phyloP scores from a whole-genome alignment of 2,113 vertebrate species.

The Caloenas nicobarica region DNA sequence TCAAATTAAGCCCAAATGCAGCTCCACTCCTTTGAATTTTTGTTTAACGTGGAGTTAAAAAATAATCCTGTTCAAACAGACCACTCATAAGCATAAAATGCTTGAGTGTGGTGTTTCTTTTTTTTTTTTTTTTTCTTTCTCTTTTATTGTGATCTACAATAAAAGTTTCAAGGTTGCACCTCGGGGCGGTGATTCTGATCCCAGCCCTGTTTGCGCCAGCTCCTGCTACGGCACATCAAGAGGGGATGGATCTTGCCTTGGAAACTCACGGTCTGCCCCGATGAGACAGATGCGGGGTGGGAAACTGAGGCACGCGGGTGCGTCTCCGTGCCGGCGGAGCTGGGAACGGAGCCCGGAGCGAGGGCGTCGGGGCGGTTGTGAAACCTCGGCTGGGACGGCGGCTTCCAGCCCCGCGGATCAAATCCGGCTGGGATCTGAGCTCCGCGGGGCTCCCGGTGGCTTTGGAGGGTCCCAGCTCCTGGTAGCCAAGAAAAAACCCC shows the following conservation, averaged over 20 bases:
- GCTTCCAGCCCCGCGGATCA: not conserved
- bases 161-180: conserved; percentile 37
- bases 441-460: not conserved
- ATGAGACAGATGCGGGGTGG: not conserved
- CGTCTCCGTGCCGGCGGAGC: not conserved
- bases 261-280: not conserved
- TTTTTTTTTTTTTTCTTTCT: accelerated
- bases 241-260: not conserved
- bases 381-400: not conserved
- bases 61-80: conserved; percentile 61
- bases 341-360: conserved; percentile 1
- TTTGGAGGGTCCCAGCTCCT: not conserved
- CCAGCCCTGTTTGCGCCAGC: not conserved
- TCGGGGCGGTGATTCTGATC: not conserved
- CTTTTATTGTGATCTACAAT: not conserved
- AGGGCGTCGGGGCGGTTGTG: conserved; percentile 1
- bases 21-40: conserved; percentile 12
- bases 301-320: conserved; percentile 33
- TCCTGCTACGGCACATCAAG: not conserved
- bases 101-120: not conserved
- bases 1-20: not conserved
- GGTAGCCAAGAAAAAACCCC: not conserved
- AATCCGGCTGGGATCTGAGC: not conserved
- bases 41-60: conserved; percentile 54
- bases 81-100: not conserved